Conservation (phyloP, 2,113 vertebrate genomes). For the Osmerus eperlanus region DNA sequence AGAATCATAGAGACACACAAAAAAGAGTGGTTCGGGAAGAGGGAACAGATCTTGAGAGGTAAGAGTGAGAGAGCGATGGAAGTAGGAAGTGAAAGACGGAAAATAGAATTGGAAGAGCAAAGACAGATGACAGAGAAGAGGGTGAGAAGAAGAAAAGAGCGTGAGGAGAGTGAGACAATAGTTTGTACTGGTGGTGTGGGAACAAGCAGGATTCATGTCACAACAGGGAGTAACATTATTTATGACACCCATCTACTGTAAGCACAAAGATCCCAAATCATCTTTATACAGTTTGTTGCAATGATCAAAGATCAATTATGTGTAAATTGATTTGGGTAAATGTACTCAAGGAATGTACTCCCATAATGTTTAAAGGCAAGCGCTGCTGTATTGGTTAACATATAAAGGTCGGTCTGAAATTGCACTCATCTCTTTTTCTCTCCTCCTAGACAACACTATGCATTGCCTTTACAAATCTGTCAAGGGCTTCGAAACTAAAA, state of each 20-base stretch:
- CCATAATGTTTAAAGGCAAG: no score
- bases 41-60: no score
- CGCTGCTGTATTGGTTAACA: neutral
- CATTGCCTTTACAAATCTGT: conserved; percentile 23
- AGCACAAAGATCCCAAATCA: no score
- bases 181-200: neutral
- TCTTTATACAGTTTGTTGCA: no score
- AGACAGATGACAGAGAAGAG: conserved; percentile 1
- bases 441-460: conserved; percentile 4
- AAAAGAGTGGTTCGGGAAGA: neutral
- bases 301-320: no score
- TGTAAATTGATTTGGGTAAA: no score
- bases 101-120: neutral
- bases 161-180: neutral
- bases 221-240: no score
- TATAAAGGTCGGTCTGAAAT: conserved; percentile 9
- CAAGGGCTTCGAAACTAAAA: conserved; percentile 41
- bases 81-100: neutral
- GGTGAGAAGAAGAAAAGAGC: conserved; percentile 5
- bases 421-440: neutral
- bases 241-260: no score
- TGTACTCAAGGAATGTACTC: no score
- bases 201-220: conserved; percentile 5
- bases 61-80: no score
- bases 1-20: neutral